Evolutionary conservation across 2,888 invertebrate genomes (phyloP), one percentile per base, ranked within the genome.

Genomic region (Drosophila mettleri): DNA sequence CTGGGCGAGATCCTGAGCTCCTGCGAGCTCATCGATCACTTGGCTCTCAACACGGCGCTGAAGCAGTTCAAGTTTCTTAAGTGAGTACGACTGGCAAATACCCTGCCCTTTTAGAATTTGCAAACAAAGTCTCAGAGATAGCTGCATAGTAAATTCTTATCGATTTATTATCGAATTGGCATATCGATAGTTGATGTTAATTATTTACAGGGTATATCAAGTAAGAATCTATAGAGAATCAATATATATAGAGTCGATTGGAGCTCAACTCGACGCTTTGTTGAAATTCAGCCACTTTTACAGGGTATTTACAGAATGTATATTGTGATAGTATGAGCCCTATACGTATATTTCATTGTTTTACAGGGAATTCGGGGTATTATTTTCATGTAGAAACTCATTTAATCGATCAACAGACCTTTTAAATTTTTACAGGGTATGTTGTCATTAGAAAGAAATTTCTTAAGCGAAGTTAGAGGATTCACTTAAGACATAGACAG

Each of bases 1-100:
- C 84, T 91, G 54, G 97, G 96, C 1, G 99, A 99, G 93, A 97
- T 98, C 74, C 92, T 99, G 39, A 98, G 99, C 5, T 98, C 99
- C 0, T 99, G 97, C 93, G 99, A 99, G 93, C 95, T 99, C 94
- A 96, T 99, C 68, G 99, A 99, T 92, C 93, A 93, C 12, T 92
- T 92, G 41, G 95, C 97, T 0, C 93, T 99, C 86, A 94, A 94
- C n/a, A 93, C 94, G 36, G 95, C 89, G 8, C 93, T 94, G 0
- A 91, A 93, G 43, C 94, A 96, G 89, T 93, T 95, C 53, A 93
- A 94, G 10, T 86, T 81, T 16, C 78, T 96, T 34, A 93, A 93
- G 88, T 92, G 93, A 81, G 77, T 80, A n/a, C 24, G 33, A 33
- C 27, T 29, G 4, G 2, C 24, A 1, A 43, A 24, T 24, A 43